phyloP scores from a whole-genome alignment of 2,113 vertebrate genomes.

The Dasyornis broadbenti region DNA sequence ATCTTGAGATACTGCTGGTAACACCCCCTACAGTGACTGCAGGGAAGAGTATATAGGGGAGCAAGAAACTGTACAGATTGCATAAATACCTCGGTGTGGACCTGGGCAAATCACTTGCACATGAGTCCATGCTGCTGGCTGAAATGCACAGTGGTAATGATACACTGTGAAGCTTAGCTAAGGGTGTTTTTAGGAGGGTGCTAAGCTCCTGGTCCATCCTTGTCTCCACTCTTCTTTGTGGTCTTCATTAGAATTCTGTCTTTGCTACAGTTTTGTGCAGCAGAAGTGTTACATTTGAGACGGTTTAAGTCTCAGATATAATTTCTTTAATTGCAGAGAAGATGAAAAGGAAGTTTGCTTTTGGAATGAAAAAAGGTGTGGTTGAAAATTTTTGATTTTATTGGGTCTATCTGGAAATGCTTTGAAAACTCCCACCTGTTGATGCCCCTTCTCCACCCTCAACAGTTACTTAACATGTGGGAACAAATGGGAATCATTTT shows the following conservation, averaged over 20 bases:
- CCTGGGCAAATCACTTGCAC: neutral
- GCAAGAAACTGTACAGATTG: neutral
- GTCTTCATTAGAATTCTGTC: neutral
- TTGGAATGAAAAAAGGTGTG: neutral
- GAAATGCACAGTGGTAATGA: neutral
- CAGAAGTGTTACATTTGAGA: neutral
- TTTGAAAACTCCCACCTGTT: neutral
- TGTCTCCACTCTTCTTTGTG: neutral
- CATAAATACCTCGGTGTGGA: neutral
- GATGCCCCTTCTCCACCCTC: neutral
- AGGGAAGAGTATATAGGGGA: neutral
- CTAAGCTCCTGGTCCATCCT: neutral
- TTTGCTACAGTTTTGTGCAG: neutral
- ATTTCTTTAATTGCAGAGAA: neutral
- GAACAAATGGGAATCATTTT: neutral
- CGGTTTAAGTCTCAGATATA: neutral
- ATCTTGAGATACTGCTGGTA: neutral
- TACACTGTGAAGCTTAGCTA: neutral
- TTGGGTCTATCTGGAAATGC: neutral
- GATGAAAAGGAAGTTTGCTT: slow-evolving; percentile 8
- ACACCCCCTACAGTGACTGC: neutral
- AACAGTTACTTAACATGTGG: neutral
- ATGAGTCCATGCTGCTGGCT: neutral
- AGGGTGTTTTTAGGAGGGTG: neutral
- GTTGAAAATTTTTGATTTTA: neutral